These are phyloP conservation scores for Phalacrocorax carbo DNA, from an alignment of 2,113 vertebrate species.

Conservation along the genomic window DNA sequence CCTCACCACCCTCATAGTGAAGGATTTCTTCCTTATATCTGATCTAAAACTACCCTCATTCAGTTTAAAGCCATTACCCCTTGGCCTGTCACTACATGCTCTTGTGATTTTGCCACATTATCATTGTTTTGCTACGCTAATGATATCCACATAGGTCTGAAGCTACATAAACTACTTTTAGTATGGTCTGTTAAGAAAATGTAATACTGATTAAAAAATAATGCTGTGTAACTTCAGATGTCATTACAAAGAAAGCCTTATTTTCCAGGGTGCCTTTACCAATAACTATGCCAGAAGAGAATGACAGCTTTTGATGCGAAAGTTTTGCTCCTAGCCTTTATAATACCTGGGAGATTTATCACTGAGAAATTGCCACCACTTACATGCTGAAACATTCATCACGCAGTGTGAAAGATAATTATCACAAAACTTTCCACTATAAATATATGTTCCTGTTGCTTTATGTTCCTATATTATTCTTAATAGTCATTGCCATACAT, in stretches of 20 bases:
- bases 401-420: neutral
- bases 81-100: too few relatives aligned
- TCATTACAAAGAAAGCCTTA: neutral
- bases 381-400: neutral
- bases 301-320: neutral
- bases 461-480: neutral
- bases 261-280: constrained; percentile 1
- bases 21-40: too few relatives aligned
- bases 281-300: neutral
- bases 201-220: constrained; percentile 19
- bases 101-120: neutral
- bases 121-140: neutral
- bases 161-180: neutral
- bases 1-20: too few relatives aligned
- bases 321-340: constrained; percentile 30
- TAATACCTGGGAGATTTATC: neutral
- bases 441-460: neutral
- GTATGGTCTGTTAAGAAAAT: neutral
- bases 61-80: too few relatives aligned
- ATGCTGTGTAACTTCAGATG: neutral
- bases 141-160: neutral
- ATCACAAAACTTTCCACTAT: neutral
- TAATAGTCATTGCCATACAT: neutral
- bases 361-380: neutral
- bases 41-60: too few relatives aligned